These are phyloP conservation scores for Apteryx mantelli DNA, from an alignment of 2,113 vertebrate genomes.

Conservation along the genomic window DNA sequence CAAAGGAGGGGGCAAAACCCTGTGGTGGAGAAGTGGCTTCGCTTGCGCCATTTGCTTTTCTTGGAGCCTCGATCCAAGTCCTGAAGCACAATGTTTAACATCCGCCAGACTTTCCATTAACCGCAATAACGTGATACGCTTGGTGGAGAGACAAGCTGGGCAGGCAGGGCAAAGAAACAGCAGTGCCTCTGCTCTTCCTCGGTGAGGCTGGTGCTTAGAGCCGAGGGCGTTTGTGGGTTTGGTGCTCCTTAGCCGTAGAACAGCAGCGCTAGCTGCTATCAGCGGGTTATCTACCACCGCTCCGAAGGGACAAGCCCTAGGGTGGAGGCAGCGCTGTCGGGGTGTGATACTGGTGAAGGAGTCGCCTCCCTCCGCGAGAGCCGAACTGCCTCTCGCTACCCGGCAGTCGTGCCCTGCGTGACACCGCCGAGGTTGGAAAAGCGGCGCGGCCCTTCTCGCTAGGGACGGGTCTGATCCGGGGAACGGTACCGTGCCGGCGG, in stretches of 20 bases:
- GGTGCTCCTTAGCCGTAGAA: accelerated
- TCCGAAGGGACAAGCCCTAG: background rate
- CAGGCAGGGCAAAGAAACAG: background rate
- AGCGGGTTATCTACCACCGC: accelerated
- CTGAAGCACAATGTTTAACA: background rate
- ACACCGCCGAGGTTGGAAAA: background rate
- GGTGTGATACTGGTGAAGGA: background rate
- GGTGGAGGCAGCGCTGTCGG: background rate
- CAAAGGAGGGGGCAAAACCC: background rate
- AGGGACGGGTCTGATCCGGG: accelerated
- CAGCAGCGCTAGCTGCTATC: background rate
- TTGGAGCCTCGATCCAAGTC: accelerated
- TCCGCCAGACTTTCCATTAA: background rate
- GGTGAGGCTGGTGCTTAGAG: accelerated
- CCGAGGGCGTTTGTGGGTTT: accelerated
- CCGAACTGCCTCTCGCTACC: background rate
- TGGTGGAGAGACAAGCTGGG: background rate
- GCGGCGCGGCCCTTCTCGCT: accelerated
- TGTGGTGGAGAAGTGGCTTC: background rate
- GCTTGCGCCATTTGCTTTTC: accelerated
- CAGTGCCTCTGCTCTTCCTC: accelerated
- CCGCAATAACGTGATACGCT: background rate
- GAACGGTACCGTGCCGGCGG: background rate
- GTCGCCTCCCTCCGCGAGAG: background rate
- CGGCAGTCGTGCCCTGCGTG: accelerated